Evolutionary conservation across 2,797 vertebrate species (phyloP), one percentile per base, ranked within the genome.

Genomic region (Sebastes matsubarae): DNA sequence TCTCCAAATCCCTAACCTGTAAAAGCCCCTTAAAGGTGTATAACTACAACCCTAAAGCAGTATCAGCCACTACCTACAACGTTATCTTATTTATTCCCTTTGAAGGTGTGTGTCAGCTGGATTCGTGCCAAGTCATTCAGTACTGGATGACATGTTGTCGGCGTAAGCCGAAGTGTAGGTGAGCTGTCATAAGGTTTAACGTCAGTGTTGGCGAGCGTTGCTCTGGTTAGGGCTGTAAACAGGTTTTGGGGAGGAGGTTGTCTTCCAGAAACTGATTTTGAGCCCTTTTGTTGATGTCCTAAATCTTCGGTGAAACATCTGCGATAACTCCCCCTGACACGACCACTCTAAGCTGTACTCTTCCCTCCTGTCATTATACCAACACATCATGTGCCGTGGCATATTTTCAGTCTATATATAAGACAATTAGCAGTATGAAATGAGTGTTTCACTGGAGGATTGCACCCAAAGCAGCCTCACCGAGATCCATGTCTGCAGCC

Each of bases 401-500:
- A n/a, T 24, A 57, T 72, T 71, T 80, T 13, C 3, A 34, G 61
- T 50, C 18, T 24, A 22, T 69, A 16, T 52, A 13, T 22, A 18
- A 38, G 24, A 67, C 22, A 73, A n/a, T 58, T 6, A 46, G 57
- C 22, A 11, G 67, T 36, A 16, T 10, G 32, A 58, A 77, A 61
- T 58, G 18, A 18, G 1, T 12, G 14, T 24, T 32, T 63, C 42
- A 73, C 67, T 58, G 52, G 14, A 0, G 6, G 25, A 66, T 38
- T 57, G 25, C 25, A 16, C 16, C 8, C 20, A 18, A 50, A 11
- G 52, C 63, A 71, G 30, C 87, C 97, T 93, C 96, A 99, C 98
- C 98, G 60, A 99, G 92, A 89, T 99, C 98, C 98, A 99, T 99
- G 94, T 99, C 98, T 1, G 97, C 95, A 11, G 98, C 98, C 75